Evolutionary conservation across 2,797 vertebrate species (phyloP), one percentile per base, ranked within the genome.

Genomic region (Aselliscus stoliczkanus): DNA sequence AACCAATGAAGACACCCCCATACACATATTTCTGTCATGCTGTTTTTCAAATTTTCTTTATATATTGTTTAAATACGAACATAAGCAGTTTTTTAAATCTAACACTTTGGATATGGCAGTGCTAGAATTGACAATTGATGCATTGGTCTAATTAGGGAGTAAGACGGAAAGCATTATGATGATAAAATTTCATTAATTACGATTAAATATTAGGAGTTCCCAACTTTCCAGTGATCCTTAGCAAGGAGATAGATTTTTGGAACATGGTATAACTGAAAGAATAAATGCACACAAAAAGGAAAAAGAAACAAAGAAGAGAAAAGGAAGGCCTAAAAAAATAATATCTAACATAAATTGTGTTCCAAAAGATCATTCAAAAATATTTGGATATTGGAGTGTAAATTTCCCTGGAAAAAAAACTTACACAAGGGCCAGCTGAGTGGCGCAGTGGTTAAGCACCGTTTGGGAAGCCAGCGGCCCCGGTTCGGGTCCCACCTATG

Each of bases 301-400:
- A 81, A 93, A 10, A 83, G 25, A 47, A 73, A 82, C 47, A 70
- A 21, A 69, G 54, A 52, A 54, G 7, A 79, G 23, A 37, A 85
- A 64, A 70, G 8, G 13, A 79, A 31, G 20, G 7, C 29, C 29
- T 62, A 44, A 58, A 58, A 18, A 56, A 82, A 76, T 70, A 90
- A 58, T 75, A 90, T 27, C n/a, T 69, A 88, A 73, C 21, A 50
- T 52, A 62, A 54, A 64, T 64, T 67, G 2, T 72, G 20, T 85
- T 79, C 56, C 37, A 58, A 84, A 93, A 76, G 29, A 58, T 69
- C 29, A 79, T 73, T 93, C 82, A 42, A 86, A 96, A 93, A 88
- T 73, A 79, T 93, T 60, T 88, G 37, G 37, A 86, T 91, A 72
- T 70, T 85, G 34, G 20, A 93, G 60, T 88, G 2, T 17, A 82